Conservation (phyloP, 2,113 vertebrate species). For the Zosterops hypoxanthus region DNA sequence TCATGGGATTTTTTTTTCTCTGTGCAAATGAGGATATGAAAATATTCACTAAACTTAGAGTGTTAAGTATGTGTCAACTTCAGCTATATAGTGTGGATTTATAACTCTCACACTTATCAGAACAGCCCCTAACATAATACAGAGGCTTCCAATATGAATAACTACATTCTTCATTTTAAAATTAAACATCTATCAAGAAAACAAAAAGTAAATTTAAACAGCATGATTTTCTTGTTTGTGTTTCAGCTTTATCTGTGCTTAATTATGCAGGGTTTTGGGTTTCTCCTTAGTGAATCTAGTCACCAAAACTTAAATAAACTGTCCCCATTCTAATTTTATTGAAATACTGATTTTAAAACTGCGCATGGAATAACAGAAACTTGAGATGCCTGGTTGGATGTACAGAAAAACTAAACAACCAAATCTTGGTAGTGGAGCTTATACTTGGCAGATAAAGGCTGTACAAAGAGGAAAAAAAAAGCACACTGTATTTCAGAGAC, state of each 20-base stretch:
- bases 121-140: background rate
- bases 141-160: background rate
- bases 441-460: constrained; percentile 19
- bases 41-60: background rate
- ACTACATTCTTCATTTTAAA: background rate
- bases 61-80: background rate
- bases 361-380: constrained; percentile 55
- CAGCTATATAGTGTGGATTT: background rate
- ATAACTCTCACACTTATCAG: background rate
- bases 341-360: constrained; percentile 50
- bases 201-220: constrained; percentile 40
- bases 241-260: constrained; percentile 57
- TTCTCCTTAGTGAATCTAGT: constrained; percentile 33
- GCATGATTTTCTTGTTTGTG: constrained; percentile 50
- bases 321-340: constrained; percentile 37
- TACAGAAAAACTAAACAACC: constrained; percentile 45
- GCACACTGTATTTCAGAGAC: background rate
- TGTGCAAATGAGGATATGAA: background rate
- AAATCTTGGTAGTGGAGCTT: background rate
- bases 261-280: constrained; percentile 43
- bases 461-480: background rate
- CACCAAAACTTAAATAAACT: constrained; percentile 62
- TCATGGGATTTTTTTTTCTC: background rate
- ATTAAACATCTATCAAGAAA: constrained; percentile 8
- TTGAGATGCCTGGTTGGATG: constrained; percentile 8